Base-by-base conservation (phyloP, 1,140 invertebrate genomes). In the Pachyrhynchus sulphureomaculatus region DNA sequence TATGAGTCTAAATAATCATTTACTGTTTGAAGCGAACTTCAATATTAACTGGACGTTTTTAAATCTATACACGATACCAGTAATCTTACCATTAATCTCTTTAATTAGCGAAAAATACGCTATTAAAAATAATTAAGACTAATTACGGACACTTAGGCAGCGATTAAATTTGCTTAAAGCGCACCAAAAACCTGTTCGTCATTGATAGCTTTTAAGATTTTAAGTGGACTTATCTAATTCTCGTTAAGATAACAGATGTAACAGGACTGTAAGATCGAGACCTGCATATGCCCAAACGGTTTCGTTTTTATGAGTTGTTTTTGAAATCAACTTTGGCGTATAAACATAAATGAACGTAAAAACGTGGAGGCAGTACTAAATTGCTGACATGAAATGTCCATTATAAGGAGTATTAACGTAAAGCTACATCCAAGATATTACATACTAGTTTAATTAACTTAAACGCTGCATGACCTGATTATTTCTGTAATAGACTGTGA, bases 121-220 rank as follows among this genome's bases (percentile, higher is more conserved):
- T 48, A 62, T 62, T 62, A 62, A 62, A 62, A 62, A 62, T 62
- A 62, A 62, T 62, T 62, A 62, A 62, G 60, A 62, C 60, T 62
- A 62, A 62, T 62, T 48, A 62, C 52, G 20, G 20, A 55, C 60
- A 56, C 60, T 62, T 62, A 55, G 53, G 39, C 21, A 4, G 5
- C 51, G 60, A 49, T 62, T 62, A 62, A 47, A 36, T 54, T 62
- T 51, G 51, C 45, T 62, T 55, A 56, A 62, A 62, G 52, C 60
- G 51, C 53, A 56, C 12, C 39, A 20, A 36, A 39, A 62, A 29
- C 39, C 10, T 34, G 24, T 62, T 54, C 29, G 44, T 54, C 39
- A 45, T 53, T 53, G 59, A 54, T 49, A 54, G 36, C 49, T 34
- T 62, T 62, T 39, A 32, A 53, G 47, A 44, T 60, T 52, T 41